Conservation (phyloP, 2,888 invertebrate genomes). For the Busseola fusca region DNA sequence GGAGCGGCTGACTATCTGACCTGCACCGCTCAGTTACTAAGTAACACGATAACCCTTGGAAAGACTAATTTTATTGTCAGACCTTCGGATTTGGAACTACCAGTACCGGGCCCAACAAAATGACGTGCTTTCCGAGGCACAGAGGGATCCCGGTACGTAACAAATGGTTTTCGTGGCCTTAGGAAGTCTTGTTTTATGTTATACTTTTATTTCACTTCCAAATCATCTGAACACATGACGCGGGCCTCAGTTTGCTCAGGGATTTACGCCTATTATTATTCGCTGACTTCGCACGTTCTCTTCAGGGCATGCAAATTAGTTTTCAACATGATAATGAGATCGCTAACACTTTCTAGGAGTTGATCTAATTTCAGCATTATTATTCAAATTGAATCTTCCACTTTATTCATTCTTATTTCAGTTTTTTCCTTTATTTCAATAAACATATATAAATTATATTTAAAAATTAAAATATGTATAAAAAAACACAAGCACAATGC, state of each 20-base stretch:
- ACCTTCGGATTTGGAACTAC: neutral
- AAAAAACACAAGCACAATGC: too few relatives aligned
- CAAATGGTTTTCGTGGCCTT: too few relatives aligned
- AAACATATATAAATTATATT: too few relatives aligned
- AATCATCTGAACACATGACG: neutral
- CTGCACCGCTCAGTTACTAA: neutral
- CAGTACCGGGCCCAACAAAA: too few relatives aligned
- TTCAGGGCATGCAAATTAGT: constrained; percentile 17
- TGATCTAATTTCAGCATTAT: neutral
- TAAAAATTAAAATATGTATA: too few relatives aligned
- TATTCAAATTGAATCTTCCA: neutral
- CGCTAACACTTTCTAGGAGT: neutral
- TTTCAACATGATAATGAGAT: constrained; percentile 7
- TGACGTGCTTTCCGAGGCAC: too few relatives aligned
- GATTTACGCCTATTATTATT: constrained; percentile 13
- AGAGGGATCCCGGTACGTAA: neutral
- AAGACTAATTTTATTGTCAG: neutral
- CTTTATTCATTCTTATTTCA: neutral
- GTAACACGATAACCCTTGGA: neutral
- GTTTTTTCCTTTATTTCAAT: too few relatives aligned
- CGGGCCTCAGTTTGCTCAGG: neutral
- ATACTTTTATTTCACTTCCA: neutral
- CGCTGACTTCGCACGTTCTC: constrained; percentile 11
- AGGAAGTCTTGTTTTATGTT: neutral
- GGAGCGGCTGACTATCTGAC: neutral